Evolutionary conservation across 2,888 invertebrate species (phyloP), one percentile per base, ranked within the genome.

Genomic region (Vannuccia rotundouncinata): DNA sequence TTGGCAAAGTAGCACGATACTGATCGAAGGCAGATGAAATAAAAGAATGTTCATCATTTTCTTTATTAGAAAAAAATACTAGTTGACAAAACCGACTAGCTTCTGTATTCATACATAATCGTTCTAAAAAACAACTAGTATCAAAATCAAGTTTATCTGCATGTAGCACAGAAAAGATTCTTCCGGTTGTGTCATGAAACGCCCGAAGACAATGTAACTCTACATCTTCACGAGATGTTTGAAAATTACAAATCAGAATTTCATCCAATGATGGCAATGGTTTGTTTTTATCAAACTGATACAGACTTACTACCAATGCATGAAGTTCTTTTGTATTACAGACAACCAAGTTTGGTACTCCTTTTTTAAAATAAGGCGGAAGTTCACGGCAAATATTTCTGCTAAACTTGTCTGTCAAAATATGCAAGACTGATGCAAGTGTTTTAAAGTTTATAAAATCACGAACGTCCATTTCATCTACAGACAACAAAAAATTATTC

Each of bases 11-110:
- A 5, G 66, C 22, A 2, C 66, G 66, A 27, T 66, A 66, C 5
- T 5, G 5, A 22, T 66, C 66, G 22, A 66, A 66, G 2, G 66
- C 66, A 22, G 66, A 22, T 2, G 66, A 66, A 13, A 66, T 66
- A 22, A 66, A 66, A 66, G 66, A 66, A 66, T 66, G 66, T 17
- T 13, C 66, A 66, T 66, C 66, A 22, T 66, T 66, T 22, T 66
- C 22, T 66, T 66, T 66, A 66, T 66, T 66, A 22, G 66, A 66
- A 66, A 66, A 66, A 66, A 66, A 66, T 2, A 66, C 66, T 5
- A 66, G 66, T 27, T 22, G 66, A 22, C 25, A 66, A 22, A 27
- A 66, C 45, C 45, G 45, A 17, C 17, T 45, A 45, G 45, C 17
- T 45, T 45, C 66, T 5, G 66, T 13, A 27, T 66, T 66, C 25